Base-by-base conservation (phyloP, 2,888 invertebrate genomes). In the Dione vanillae region DNA sequence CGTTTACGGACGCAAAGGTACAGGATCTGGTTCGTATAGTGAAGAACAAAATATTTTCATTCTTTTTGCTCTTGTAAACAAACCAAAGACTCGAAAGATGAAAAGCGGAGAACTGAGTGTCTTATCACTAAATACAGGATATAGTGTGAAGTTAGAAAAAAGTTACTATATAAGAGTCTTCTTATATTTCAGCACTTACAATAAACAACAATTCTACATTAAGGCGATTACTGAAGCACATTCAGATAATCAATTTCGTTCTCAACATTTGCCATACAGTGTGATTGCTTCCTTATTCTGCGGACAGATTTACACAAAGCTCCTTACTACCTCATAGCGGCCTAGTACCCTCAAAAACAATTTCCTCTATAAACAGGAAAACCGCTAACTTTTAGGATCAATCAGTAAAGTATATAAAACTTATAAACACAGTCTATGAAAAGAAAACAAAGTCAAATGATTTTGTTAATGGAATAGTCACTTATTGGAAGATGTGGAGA, bases 321-420 rank as follows among this genome's bases (percentile, higher is more conserved):
- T 82, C 85, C 85, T 85, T 85, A 85, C 79, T 70, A 72, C 74
- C 74, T 77, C 78, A 78, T 86, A 82, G 77, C 80, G 78, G 75
- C 83, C 83, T 85, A 78, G 85, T 87, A 84, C 78, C 81, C 79
- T 69, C 75, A 74, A 84, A 85, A 85, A 83, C 85, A 85, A 85
- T 87, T 83, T 78, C 79, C 47, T 72, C 47, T 45, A 69, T 59
- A 68, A 72, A 74, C 72, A 69, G 71, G 65, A 66, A 52, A 68
- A 71, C 54, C 49, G 19, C 40, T 12, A 45, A 68, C 16, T 54
- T 56, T 64, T 69, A 56, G 47, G 37, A 68, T 54, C 54, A 37
- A 52, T 49, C 54, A 67, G 43, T 16, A 59, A 67, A 67, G 49
- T 40, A 67, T 20, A n/a, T 40, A 49, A 59, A 49, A 35, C 37